Evolutionary conservation across 2,113 vertebrate species (phyloP).

Genomic region (Stigmatopora argus): DNA sequence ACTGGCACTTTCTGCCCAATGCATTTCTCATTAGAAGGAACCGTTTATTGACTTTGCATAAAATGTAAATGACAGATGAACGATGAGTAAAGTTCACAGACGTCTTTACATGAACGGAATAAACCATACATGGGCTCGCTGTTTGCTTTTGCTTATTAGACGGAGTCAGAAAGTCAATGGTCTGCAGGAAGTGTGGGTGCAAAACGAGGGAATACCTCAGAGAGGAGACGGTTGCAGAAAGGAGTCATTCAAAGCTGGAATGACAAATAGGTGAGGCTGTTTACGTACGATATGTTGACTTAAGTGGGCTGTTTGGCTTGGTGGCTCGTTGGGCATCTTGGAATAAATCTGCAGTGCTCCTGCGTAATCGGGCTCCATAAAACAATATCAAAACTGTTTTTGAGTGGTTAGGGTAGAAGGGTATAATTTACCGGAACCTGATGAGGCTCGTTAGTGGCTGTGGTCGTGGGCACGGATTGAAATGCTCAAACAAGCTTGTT

Average conservation of each 20-base stretch:
- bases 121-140: slow-evolving; percentile 64
- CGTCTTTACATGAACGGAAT: slow-evolving; percentile 53
- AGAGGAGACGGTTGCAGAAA: slow-evolving; percentile 72
- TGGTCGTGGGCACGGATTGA: slow-evolving; percentile 36
- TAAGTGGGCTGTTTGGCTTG: slow-evolving; percentile 69
- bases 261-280: slow-evolving; percentile 75
- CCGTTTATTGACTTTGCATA: slow-evolving; percentile 71
- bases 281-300: slow-evolving; percentile 70
- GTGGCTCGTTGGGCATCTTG: slow-evolving; percentile 71
- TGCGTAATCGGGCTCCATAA: slow-evolving; percentile 59
- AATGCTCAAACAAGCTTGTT: slow-evolving; percentile 6
- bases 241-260: slow-evolving; percentile 72
- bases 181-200: slow-evolving; percentile 73
- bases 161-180: slow-evolving; percentile 75
- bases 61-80: slow-evolving; percentile 74
- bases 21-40: slow-evolving; percentile 60
- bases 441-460: slow-evolving; percentile 58
- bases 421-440: slow-evolving; percentile 63
- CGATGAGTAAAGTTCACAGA: slow-evolving; percentile 46
- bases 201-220: slow-evolving; percentile 73
- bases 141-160: slow-evolving; percentile 73
- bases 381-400: slow-evolving; percentile 70
- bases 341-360: slow-evolving; percentile 73
- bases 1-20: slow-evolving; percentile 30
- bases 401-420: slow-evolving; percentile 4